Evolutionary conservation across 2,113 vertebrate genomes (phyloP).

Genomic region (Takifugu bimaculatus): DNA sequence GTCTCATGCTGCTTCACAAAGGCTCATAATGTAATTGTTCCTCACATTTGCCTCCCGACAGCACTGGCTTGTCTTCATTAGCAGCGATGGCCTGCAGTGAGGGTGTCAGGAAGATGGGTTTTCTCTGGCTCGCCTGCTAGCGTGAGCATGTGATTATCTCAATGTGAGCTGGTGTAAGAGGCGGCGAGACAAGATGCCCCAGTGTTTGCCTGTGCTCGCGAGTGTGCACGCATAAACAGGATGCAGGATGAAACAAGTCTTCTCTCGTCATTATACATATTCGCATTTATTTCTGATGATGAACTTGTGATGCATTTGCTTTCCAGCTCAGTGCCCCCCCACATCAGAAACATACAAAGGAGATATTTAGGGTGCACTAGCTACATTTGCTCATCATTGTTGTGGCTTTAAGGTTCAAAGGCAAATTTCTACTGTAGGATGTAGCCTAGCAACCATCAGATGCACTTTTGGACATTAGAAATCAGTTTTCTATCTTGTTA

Average conservation of each 20-base stretch:
- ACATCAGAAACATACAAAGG: background rate
- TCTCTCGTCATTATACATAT: slow-evolving; percentile 15
- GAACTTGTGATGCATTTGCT: too few species aligned
- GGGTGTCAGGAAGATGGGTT: slow-evolving; percentile 33
- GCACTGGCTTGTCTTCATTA: slow-evolving; percentile 48
- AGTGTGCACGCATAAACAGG: background rate
- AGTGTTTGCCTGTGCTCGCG: slow-evolving; percentile 7
- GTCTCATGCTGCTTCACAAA: slow-evolving; percentile 5
- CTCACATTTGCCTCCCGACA: slow-evolving; percentile 19
- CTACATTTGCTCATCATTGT: too few species aligned
- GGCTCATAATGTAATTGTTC: slow-evolving; percentile 25
- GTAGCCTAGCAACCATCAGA: too few species aligned
- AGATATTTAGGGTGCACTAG: too few species aligned
- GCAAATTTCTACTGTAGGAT: too few species aligned
- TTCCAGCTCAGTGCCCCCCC: background rate
- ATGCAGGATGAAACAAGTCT: slow-evolving; percentile 2
- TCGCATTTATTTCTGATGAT: background rate
- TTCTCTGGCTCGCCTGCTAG: slow-evolving; percentile 15
- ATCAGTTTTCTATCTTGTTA: too few species aligned
- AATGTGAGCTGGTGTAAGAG: slow-evolving; percentile 26
- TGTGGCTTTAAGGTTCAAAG: too few species aligned
- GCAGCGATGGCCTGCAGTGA: slow-evolving; percentile 28
- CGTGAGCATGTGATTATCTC: slow-evolving; percentile 36
- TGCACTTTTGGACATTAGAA: too few species aligned
- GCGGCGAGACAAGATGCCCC: slow-evolving; percentile 11